Evolutionary conservation across 2,888 invertebrate genomes (phyloP).

Genomic region (Caenorhabditis becei): DNA sequence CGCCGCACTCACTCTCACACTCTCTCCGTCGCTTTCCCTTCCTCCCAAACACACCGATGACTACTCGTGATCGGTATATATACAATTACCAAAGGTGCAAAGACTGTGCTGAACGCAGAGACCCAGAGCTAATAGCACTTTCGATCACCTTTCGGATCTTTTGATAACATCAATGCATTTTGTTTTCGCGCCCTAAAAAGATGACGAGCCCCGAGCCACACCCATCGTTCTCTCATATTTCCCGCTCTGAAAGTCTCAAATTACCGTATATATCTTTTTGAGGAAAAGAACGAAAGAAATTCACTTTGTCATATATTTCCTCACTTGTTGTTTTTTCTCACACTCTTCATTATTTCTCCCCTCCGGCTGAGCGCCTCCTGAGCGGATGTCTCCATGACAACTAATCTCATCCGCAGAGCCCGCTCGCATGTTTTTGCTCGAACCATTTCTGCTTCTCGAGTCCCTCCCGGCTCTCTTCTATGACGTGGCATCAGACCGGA

Average conservation of each 20-base stretch:
- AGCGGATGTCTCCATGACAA: slow-evolving; percentile 43
- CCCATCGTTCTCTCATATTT: not conserved
- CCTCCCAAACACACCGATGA: slow-evolving; percentile 1
- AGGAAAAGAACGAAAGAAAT: no score
- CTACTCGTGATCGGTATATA: slow-evolving; percentile 37
- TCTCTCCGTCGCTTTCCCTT: not conserved
- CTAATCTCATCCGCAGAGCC: slow-evolving; percentile 15
- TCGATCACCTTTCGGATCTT: not conserved
- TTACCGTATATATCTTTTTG: not conserved
- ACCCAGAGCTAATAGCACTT: not conserved
- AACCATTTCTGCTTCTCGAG: not conserved
- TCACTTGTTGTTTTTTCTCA: not conserved
- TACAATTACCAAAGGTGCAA: slow-evolving; percentile 26
- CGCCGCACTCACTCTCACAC: slow-evolving; percentile 30
- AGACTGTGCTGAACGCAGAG: not conserved
- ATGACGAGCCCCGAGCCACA: no score
- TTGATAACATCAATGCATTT: not conserved
- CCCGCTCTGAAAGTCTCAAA: no score
- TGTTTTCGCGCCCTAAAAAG: no score
- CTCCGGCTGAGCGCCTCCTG: not conserved
- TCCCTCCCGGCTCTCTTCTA: not conserved
- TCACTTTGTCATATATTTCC: not conserved
- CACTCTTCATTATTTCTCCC: not conserved
- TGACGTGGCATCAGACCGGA: slow-evolving; percentile 38
- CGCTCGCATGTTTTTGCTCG: not conserved